Evolutionary conservation across 2,888 invertebrate genomes (phyloP), one percentile per base, ranked within the genome.

Genomic region (Caenorhabditis angaria): DNA sequence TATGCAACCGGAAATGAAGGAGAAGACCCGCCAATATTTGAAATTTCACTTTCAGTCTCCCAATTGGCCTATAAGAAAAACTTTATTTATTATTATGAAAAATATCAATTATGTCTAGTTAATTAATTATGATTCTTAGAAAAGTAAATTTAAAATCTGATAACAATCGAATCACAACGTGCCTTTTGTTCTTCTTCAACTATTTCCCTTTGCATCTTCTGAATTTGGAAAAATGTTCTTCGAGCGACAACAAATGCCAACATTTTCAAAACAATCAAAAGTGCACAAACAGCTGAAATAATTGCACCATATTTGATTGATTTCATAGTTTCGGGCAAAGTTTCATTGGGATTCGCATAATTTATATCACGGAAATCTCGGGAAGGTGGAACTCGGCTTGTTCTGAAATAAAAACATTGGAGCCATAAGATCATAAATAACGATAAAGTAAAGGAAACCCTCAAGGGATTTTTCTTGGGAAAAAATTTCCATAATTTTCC

Each of bases 321-420:
- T 80, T 65, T 72, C 20, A 70, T 65, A 5, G 76, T 77, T 58
- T 80, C 80, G 24, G 80, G 80, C 63, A 77, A 67, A 2, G 78
- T 78, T 24, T 80, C 71, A 61, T 77, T 70, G 0, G 77, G 77
- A 69, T 77, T 73, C 8, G 67, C 73, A 50, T 80, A 80, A 48
- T 76, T 75, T 12, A 69, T 57, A 56, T 77, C 72, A 29, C 55
- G 58, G 22, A 79, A 70, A 50, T 79, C 64, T 18, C 58, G 60
- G 1, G 68, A 66, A 2, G 70, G 62, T 12, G 65, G 73, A 12
- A 59, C 58, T 28, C 79, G 35, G 41, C 75, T 77, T 20, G 77
- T 74, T 61, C 72, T 72, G 29, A 48, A 66, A 65, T 3, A 28
- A 12, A 18, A 59, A 41, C n/a, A n/a, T n/a, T n/a, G n/a, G n/a